A percentile compares a stretch with the other conserved stretches of the same genome.
These are phyloP conservation scores for Pseudomyrmex flavicornis DNA, from an alignment of 1,140 invertebrate species.

Conservation along the genomic window DNA sequence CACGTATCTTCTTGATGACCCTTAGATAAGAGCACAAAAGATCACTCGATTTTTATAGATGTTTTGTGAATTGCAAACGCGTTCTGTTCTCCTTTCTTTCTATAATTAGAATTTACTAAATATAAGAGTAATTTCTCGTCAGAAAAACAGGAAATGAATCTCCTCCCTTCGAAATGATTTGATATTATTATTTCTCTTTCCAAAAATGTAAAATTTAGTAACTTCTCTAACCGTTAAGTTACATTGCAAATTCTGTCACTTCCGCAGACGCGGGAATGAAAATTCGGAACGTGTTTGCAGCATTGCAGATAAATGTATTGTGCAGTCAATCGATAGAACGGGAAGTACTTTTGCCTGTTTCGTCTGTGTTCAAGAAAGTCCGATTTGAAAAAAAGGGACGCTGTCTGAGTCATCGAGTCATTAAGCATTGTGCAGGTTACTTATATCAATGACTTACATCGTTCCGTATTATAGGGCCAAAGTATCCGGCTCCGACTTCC, in stretches of 20 bases:
- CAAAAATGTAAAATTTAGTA: too few species aligned
- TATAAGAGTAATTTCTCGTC: too few species aligned
- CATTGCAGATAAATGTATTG: slow-evolving; percentile 19
- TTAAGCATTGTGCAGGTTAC: slow-evolving; percentile 62
- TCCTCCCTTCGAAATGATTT: too few species aligned
- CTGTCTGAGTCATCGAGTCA: slow-evolving; percentile 58
- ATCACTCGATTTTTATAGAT: slow-evolving; percentile 64
- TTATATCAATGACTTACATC: slow-evolving; percentile 72
- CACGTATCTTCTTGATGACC: slow-evolving; percentile 10
- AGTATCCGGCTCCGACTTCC: slow-evolving; percentile 78
- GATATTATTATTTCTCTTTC: too few species aligned
- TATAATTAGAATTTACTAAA: too few species aligned
- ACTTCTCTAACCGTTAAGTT: too few species aligned
- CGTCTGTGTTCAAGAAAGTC: background rate
- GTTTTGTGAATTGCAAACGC: background rate
- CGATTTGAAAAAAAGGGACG: background rate
- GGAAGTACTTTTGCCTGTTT: background rate
- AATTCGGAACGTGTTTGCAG: background rate
- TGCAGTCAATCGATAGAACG: slow-evolving; percentile 11
- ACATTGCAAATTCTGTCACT: background rate
- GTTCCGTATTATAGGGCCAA: slow-evolving; percentile 64
- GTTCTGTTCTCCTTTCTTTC: too few species aligned
- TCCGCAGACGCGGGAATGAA: background rate
- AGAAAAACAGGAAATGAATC: too few species aligned
- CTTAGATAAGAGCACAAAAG: slow-evolving; percentile 1